Conservation (phyloP, 1,140 invertebrate species). For the Hormaphis cornu region DNA sequence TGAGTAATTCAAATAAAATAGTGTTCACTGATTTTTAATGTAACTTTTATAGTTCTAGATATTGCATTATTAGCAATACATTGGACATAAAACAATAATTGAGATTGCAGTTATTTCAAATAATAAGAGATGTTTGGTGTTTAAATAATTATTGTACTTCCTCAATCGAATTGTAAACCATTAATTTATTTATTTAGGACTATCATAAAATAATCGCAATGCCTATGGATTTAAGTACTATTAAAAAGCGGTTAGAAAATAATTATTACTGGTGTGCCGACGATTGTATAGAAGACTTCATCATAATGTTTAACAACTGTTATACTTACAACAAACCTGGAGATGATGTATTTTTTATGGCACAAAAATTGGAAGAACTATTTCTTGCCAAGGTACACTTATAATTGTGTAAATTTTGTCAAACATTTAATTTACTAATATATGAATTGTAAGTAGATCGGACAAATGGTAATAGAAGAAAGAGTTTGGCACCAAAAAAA, state of each 20-base stretch:
- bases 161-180: slow-evolving; percentile 32
- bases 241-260: slow-evolving; percentile 95
- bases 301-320: slow-evolving; percentile 98
- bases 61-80: no score
- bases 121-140: no score
- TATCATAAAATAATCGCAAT: slow-evolving; percentile 95
- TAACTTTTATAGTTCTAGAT: no score
- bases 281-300: slow-evolving; percentile 97
- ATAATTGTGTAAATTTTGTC: background rate
- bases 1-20: no score
- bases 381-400: slow-evolving; percentile 74
- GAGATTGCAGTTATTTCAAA: no score
- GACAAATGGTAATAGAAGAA: slow-evolving; percentile 24
- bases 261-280: slow-evolving; percentile 91
- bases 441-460: background rate
- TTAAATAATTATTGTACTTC: background rate
- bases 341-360: slow-evolving; percentile 98
- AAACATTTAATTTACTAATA: background rate
- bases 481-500: slow-evolving; percentile 6
- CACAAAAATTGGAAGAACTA: slow-evolving; percentile 90
- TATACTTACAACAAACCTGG: slow-evolving; percentile 98
- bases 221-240: slow-evolving; percentile 96
- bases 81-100: no score
- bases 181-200: slow-evolving; percentile 56
- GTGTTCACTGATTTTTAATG: no score